Conservation (phyloP, 2,888 invertebrate species). For the Noctua janthina region DNA sequence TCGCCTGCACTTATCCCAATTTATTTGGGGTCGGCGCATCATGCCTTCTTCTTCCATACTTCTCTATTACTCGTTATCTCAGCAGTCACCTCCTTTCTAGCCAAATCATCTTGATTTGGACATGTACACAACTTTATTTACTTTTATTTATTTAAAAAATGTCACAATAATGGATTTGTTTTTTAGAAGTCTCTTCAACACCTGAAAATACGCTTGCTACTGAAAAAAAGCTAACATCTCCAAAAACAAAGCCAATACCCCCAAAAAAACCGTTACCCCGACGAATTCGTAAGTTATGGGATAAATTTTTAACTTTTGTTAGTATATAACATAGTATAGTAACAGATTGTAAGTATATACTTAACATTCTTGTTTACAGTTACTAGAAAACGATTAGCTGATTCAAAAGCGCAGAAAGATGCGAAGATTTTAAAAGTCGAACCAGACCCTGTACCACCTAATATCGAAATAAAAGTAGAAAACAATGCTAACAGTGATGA, state of each 20-base stretch:
- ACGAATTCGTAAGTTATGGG: conserved; percentile 23
- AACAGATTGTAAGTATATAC: background rate
- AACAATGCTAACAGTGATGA: background rate
- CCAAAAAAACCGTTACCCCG: conserved; percentile 1
- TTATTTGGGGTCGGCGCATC: too few relatives aligned
- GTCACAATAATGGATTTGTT: background rate
- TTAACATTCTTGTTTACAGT: conserved; percentile 50
- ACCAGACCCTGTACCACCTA: background rate
- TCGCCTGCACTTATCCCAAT: too few relatives aligned
- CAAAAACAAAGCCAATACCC: conserved; percentile 18
- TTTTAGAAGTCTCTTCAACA: conserved; percentile 20
- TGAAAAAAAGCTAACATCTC: conserved; percentile 5
- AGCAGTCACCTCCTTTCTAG: too few relatives aligned
- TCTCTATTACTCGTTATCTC: too few relatives aligned
- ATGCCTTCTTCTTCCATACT: too few relatives aligned
- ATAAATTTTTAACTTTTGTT: background rate
- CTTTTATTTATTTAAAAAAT: background rate
- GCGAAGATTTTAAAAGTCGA: conserved; percentile 32
- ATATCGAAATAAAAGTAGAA: conserved; percentile 34
- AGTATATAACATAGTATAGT: background rate
- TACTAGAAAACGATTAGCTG: conserved; percentile 65
- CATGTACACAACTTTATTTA: background rate
- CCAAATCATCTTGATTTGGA: background rate
- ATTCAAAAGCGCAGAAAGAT: conserved; percentile 51
- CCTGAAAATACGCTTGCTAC: background rate